Evolutionary conservation across 2,113 vertebrate genomes (phyloP), one percentile per base, ranked within the genome.

Genomic region (Siphamia tubifer): DNA sequence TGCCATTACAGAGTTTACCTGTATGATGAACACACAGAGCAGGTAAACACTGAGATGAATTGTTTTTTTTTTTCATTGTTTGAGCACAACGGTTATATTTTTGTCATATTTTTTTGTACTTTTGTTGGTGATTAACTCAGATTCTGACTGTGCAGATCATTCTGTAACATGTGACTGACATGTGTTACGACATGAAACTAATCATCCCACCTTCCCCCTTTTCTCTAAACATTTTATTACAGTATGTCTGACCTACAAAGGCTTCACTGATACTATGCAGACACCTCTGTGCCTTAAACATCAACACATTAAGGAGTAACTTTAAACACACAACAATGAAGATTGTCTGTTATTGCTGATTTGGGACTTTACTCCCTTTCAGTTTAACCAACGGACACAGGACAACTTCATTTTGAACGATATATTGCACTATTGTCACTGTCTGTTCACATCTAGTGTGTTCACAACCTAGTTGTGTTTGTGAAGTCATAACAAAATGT

Each of bases 401-500:
- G 68, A 91, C 90, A 91, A 90, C 89, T 87, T 92, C 87, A 87
- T 83, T 66, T 69, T 13, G 10, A 85, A 89, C 82, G 79, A 81
- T 80, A 89, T 92, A 93, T 92, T 93, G 92, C 91, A 93, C 90
- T 87, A 84, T 91, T 81, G 90, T 91, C 90, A 90, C 90, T 91
- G 91, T 92, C 91, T 92, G 91, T 70, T 91, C 82, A 89, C 87
- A 81, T 82, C 64, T 60, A 79, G 73, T 87, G 81, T 85, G 69
- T 68, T 77, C 87, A 85, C 89, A 91, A 88, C 87, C 48, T 15
- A 11, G 60, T 82, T 86, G 75, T 79, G 82, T 74, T 75, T 73
- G 58, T 66, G 34, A 68, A 80, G 27, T 61, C 43, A 65, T 11
- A 66, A 49, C 32, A 48, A 67, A 68, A 77, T 68, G 60, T 81